Conservation (phyloP, 2,113 vertebrate genomes). For the Sinocyclocheilus anophthalmus region DNA sequence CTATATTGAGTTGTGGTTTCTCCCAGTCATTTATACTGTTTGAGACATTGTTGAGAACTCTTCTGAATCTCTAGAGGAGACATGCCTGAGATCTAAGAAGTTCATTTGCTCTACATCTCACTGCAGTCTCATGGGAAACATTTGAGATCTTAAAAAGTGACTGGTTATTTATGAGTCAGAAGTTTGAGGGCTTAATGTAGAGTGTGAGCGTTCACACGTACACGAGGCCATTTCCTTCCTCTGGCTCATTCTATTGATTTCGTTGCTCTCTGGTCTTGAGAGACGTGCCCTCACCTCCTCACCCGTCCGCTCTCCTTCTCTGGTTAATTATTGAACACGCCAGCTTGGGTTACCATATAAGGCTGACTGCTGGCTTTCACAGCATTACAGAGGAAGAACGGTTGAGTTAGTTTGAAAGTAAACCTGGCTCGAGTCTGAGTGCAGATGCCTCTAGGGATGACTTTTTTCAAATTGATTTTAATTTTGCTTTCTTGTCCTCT, state of each 20-base stretch:
- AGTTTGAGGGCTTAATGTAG: neutral
- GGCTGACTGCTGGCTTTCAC: slow-evolving; percentile 48
- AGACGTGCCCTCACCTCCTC: slow-evolving; percentile 36
- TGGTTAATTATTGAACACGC: slow-evolving; percentile 57
- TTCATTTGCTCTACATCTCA: neutral
- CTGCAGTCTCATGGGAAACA: neutral
- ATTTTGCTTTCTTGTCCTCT: neutral
- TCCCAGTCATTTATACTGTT: too few relatives aligned
- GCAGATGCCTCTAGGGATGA: neutral
- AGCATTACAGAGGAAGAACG: slow-evolving; percentile 45
- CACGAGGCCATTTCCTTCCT: slow-evolving; percentile 11
- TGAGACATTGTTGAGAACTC: too few relatives aligned
- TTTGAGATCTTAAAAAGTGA: too few relatives aligned
- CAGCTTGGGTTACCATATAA: slow-evolving; percentile 53
- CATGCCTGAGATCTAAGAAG: neutral
- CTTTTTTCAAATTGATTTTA: slow-evolving; percentile 13
- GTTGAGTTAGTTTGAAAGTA: slow-evolving; percentile 32
- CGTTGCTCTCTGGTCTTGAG: slow-evolving; percentile 31
- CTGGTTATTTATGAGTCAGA: neutral
- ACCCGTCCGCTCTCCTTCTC: slow-evolving; percentile 17
- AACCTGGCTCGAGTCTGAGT: slow-evolving; percentile 21
- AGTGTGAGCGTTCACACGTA: slow-evolving; percentile 22
- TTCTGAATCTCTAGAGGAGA: too few relatives aligned
- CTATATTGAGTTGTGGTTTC: neutral
- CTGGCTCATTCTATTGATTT: slow-evolving; percentile 32